Evolutionary conservation across 30 jellyfish, hydroid and myxozoan species (phyloP).

Genomic region (Pelagia noctiluca): DNA sequence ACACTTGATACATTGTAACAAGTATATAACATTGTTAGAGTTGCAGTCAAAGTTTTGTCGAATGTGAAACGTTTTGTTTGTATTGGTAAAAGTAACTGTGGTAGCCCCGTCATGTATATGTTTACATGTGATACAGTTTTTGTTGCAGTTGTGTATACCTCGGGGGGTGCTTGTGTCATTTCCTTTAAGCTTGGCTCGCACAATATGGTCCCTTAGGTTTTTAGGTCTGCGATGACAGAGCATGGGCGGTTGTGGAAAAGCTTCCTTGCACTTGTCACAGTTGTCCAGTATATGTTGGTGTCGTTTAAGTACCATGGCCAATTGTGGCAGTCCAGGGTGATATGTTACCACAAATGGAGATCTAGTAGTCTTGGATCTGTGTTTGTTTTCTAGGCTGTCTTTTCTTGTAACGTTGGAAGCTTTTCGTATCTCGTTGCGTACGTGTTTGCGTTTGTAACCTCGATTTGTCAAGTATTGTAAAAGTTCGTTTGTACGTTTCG

Average conservation of each 20-base stretch:
- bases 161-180: neutral
- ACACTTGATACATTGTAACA: neutral
- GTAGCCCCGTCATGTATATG: neutral
- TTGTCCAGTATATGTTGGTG: neutral
- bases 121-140: neutral
- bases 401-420: conserved; percentile 8
- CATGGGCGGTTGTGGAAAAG: neutral
- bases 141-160: neutral
- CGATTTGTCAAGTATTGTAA: neutral
- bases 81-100: neutral
- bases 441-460: conserved; percentile 18
- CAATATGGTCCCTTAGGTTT: neutral
- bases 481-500: conserved; percentile 15
- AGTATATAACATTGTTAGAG: neutral
- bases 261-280: neutral
- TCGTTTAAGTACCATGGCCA: neutral
- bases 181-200: neutral
- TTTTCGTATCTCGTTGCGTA: conserved; percentile 18
- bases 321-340: neutral
- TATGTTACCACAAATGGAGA: neutral
- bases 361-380: neutral
- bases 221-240: neutral
- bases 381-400: neutral
- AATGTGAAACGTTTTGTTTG: neutral
- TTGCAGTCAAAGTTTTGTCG: neutral